Percentiles rank a stretch among this genome's conserved stretches.
These are phyloP conservation scores for Dissostichus mawsoni DNA, from an alignment of 2,113 vertebrate species.

Conservation along the genomic window DNA sequence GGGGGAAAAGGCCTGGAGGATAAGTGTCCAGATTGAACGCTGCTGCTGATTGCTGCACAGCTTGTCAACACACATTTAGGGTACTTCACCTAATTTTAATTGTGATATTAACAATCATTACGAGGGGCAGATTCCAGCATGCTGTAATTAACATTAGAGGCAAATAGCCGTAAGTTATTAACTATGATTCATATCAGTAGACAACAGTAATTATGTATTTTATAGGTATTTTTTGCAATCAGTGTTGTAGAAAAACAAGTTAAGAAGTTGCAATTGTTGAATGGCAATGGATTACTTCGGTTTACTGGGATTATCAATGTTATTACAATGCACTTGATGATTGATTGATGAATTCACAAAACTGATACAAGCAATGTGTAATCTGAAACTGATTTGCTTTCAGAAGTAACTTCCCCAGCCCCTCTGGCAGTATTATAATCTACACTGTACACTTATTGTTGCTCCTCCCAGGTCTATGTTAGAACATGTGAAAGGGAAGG, in stretches of 20 bases:
- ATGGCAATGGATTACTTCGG: background rate
- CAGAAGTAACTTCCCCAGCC: background rate
- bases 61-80: slow-evolving; percentile 20
- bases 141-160: background rate
- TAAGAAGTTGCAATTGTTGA: background rate
- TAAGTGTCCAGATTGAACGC: slow-evolving; percentile 9
- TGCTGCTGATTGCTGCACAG: slow-evolving; percentile 6
- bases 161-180: background rate
- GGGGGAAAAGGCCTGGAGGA: background rate
- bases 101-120: slow-evolving; percentile 33
- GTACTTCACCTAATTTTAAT: slow-evolving; percentile 4
- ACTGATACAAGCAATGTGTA: background rate
- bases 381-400: background rate
- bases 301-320: background rate
- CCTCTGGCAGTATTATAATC: slow-evolving; percentile 3
- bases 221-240: background rate
- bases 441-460: slow-evolving; percentile 7
- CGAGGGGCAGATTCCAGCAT: background rate
- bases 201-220: slow-evolving; percentile 26
- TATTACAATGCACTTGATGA: background rate
- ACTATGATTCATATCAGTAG: background rate
- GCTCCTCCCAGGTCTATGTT: slow-evolving; percentile 13
- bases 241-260: background rate
- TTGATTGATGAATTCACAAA: background rate
- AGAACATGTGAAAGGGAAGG: slow-evolving; percentile 16